Evolutionary conservation across 2,113 vertebrate genomes (phyloP), one percentile per base, ranked within the genome.

Genomic region (Cromileptes altivelis): DNA sequence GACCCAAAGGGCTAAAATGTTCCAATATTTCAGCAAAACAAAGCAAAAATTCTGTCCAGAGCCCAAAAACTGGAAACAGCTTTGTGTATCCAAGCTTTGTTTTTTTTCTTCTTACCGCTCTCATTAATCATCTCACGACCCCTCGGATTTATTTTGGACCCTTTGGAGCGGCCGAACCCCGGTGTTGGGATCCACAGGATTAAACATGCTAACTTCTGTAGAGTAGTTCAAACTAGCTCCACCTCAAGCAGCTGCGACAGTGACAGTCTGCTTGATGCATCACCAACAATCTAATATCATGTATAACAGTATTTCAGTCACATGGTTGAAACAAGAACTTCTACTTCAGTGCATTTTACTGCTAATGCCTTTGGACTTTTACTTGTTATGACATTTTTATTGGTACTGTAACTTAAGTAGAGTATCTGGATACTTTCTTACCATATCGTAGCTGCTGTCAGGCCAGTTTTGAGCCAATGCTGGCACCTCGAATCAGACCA

Each of bases 391-490:
- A 5, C 53, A 12, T 42, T 64, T 40, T 55, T 42, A 11, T 9
- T 78, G 19, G 19, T 52, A 23, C 15, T 33, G 33, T 58, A 27
- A 47, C 2, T 42, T 25, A 25, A 57, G 6, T 27, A 11, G 9
- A 45, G 42, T 8, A 45, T 45, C 42, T 10, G 42, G 9, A 12
- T 45, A 45, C 42, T 45, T 45, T 8, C 42, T 45, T 45, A 45
- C 42, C 9, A 4, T 42, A 15, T 11, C 0, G 27, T 8, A 58
- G 73, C 84, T 77, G 72, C 58, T 85, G 58, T 75, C 10, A 47
- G 47, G 45, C 45, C 60, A 27, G 42, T 47, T 49, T 45, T 60
- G 33, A 33, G 42, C 73, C 73, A 40, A 1, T 67, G 49, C 53
- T 37, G 53, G 47, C 25, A 60, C 25, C 40, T 19, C 12, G 72